Evolutionary conservation across 2,113 vertebrate genomes (phyloP), one percentile per base, ranked within the genome.

Genomic region (Ageneiosus marmoratus): DNA sequence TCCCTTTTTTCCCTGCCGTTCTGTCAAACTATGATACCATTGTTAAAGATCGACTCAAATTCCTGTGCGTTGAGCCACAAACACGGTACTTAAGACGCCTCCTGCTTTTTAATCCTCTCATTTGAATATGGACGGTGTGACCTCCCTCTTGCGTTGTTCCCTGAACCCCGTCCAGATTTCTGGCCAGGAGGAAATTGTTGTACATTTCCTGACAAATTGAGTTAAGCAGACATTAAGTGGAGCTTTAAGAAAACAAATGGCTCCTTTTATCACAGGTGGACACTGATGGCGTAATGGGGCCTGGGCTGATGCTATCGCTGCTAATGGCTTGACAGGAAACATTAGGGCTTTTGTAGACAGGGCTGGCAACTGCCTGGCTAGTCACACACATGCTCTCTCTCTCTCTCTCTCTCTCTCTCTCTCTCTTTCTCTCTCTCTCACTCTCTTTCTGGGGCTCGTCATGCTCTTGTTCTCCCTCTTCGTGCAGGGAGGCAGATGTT

Each of bases 241-340:
- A 96, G 96, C 96, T 98, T 98, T 98, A 99, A 99, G 97, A 97
- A 98, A 98, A 99, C 96, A 98, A 99, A 98, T 98, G 97, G 95
- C 94, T 94, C 95, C 96, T 96, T 98, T 99, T 98, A 97, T 97
- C 97, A 97, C 97, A 99, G 97, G 98, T 99, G 97, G 97, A 98
- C 95, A 96, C 96, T 97, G 96, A 98, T 96, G 96, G 95, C 95
- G 96, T 97, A 97, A 98, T 98, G 96, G 95, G 96, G 95, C 93
- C 95, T 96, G 96, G 91, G 93, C 95, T 96, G 97, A 99, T 99
- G 95, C 94, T 97, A 98, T 98, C 96, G 94, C 93, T 93, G 94
- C 96, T 98, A 99, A 99, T 98, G 97, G 97, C 96, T 97, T 95
- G 96, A 97, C 97, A 96, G 96, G 97, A 99, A 96, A 95, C 97